Percentiles rank a stretch among this genome's conserved stretches.
phyloP scores from a whole-genome alignment of 2,113 vertebrate species.

The Tor tambroides region DNA sequence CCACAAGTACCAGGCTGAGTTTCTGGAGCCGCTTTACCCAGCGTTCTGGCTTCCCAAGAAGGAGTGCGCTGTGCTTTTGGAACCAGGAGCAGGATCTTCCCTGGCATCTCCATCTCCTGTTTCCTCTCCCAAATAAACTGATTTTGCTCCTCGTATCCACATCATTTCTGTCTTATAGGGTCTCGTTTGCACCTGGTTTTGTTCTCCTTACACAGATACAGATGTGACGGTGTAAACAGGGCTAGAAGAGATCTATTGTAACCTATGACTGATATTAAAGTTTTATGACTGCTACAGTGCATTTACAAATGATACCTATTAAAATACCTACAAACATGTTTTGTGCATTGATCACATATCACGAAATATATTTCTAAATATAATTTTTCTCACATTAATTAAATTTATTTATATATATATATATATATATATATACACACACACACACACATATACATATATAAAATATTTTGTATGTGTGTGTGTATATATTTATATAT shows the following conservation, averaged over 20 bases:
- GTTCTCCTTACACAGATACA: background rate
- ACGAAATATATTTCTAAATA: too few relatives aligned
- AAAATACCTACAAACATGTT: background rate
- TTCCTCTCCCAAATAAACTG: slow-evolving; percentile 56
- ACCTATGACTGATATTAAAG: background rate
- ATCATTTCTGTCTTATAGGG: background rate
- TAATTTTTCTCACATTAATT: background rate
- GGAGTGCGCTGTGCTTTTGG: slow-evolving; percentile 74
- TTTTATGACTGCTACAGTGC: background rate
- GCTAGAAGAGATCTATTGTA: background rate
- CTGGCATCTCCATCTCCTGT: slow-evolving; percentile 68
- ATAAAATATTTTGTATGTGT: too few relatives aligned
- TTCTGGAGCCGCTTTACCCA: slow-evolving; percentile 78
- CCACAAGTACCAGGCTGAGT: slow-evolving; percentile 74
- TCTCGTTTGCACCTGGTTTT: background rate
- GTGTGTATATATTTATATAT: too few relatives aligned
- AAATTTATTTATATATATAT: background rate
- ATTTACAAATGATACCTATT: background rate
- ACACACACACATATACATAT: too few relatives aligned
- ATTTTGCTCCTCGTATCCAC: background rate
- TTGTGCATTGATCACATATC: background rate
- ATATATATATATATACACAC: too few relatives aligned
- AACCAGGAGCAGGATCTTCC: slow-evolving; percentile 58
- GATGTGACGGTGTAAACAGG: background rate
- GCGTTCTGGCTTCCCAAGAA: slow-evolving; percentile 85